These are phyloP conservation scores for Gymnoscopelus braueri DNA, from an alignment of 2,797 vertebrate species.

Conservation along the genomic window DNA sequence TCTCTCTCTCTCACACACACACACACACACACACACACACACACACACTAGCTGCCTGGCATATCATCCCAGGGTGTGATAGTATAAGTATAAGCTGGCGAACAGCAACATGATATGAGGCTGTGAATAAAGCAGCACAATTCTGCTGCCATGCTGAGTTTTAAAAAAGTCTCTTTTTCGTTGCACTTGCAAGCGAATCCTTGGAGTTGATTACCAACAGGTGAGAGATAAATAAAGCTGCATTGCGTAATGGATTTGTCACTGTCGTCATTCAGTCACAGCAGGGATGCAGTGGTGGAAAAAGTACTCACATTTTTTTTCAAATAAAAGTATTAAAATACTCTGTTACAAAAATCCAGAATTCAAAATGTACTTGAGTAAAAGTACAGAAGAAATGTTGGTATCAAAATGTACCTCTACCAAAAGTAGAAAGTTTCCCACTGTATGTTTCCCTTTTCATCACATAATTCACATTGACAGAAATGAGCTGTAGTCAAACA, in stretches of 20 bases:
- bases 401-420: too few species aligned
- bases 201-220: constrained; percentile 32
- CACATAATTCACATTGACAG: too few species aligned
- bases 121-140: constrained; percentile 28
- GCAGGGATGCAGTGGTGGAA: not conserved
- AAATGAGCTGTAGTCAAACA: not conserved
- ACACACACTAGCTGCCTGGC: constrained; percentile 7
- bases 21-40: constrained; percentile 1
- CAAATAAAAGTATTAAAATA: too few species aligned
- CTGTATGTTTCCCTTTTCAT: too few species aligned
- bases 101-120: constrained; percentile 43
- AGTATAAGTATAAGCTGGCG: constrained; percentile 27
- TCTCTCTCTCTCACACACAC: constrained; percentile 1
- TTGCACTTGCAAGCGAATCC: not conserved
- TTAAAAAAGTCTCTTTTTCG: constrained; percentile 26
- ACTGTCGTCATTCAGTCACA: not conserved
- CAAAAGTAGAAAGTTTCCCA: too few species aligned
- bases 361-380: too few species aligned
- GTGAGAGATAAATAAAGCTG: constrained; percentile 7
- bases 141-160: constrained; percentile 5
- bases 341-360: too few species aligned
- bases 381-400: too few species aligned
- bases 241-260: not conserved
- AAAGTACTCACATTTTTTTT: too few species aligned
- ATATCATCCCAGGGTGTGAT: constrained; percentile 34